Conservation (phyloP, 2,113 vertebrate species). For the Tauraco erythrolophus region DNA sequence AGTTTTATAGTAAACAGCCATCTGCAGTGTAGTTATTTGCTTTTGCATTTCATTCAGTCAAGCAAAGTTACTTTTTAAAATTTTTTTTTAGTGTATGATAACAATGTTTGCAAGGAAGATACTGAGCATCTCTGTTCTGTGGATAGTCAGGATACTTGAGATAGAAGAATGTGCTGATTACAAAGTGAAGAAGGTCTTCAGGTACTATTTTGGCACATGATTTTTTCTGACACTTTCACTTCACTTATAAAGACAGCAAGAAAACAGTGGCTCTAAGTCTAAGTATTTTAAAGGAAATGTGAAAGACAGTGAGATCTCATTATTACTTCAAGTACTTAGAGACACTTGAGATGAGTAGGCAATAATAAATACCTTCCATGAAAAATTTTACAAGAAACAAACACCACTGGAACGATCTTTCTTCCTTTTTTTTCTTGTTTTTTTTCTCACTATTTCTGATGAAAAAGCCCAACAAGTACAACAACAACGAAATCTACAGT, state of each 20-base stretch:
- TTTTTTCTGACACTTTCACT: neutral
- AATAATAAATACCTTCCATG: neutral
- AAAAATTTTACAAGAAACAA: neutral
- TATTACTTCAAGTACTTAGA: neutral
- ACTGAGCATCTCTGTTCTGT: neutral
- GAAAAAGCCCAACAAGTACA: neutral
- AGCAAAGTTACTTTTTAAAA: neutral
- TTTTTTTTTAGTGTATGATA: neutral
- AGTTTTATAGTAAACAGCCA: neutral
- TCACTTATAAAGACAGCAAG: neutral
- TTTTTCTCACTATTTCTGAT: neutral
- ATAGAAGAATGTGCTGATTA: neutral
- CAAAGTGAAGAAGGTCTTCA: neutral
- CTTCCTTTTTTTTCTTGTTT: neutral
- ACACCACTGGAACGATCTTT: neutral
- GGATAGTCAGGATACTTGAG: neutral
- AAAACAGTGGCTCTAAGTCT: neutral
- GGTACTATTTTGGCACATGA: rapidly evolving
- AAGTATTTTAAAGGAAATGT: neutral
- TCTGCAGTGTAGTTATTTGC: neutral
- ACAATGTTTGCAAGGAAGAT: neutral
- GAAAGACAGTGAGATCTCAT: neutral
- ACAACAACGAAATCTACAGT: neutral
- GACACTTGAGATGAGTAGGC: neutral
- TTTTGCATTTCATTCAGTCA: neutral